Percentiles rank a stretch among this genome's conserved stretches.
Evolutionary conservation across 1,140 invertebrate genomes (phyloP).

Genomic region (Drosophila sechellia): DNA sequence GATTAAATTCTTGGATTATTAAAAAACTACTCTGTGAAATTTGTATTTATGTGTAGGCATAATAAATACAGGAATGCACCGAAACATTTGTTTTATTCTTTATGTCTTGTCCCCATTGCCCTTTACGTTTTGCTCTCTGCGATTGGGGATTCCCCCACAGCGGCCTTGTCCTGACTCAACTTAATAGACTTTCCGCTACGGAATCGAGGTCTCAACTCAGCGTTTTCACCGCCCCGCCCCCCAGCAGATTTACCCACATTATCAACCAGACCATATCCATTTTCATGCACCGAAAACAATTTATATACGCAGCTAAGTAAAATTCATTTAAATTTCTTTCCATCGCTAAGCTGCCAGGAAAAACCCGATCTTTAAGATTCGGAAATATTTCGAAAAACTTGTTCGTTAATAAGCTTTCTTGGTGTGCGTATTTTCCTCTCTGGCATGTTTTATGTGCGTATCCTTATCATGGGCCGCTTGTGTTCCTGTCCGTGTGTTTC

Average conservation of each 20-base stretch:
- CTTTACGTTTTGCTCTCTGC: not conserved
- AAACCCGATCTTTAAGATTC: too few relatives aligned
- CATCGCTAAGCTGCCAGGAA: too few relatives aligned
- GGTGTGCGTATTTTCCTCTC: not conserved
- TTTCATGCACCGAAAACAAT: not conserved
- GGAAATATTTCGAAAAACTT: not conserved
- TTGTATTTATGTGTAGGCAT: not conserved
- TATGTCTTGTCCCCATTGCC: not conserved
- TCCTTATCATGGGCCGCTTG: not conserved
- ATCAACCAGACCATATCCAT: not conserved
- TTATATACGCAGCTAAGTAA: not conserved
- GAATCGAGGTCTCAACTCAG: not conserved
- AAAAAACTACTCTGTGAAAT: too few relatives aligned
- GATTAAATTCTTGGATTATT: too few relatives aligned
- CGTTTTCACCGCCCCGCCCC: not conserved
- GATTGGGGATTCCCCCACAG: conserved; percentile 9
- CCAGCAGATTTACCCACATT: not conserved
- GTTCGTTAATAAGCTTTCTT: not conserved
- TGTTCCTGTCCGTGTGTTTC: conserved; percentile 8
- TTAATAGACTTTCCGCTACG: conserved; percentile 39
- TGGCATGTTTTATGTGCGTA: conserved; percentile 43
- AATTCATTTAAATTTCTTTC: not conserved
- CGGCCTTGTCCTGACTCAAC: conserved; percentile 13
- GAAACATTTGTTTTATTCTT: not conserved
- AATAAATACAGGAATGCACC: not conserved